Base-by-base conservation (phyloP, 2,888 invertebrate genomes). In the Microctonus aethiopoides region DNA sequence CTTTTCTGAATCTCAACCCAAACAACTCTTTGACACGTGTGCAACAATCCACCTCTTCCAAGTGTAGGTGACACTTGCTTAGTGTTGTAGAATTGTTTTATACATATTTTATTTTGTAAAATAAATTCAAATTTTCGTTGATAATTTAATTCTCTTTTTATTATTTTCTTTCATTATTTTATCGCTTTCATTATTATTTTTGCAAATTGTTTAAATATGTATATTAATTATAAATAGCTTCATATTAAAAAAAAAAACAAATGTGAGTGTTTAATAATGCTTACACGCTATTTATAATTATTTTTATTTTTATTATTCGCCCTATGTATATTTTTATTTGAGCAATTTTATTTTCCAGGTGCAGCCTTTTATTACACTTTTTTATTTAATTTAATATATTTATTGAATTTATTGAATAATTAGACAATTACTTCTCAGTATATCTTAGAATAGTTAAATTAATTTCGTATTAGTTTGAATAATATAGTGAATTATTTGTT, bases 1-100 rank as follows among this genome's bases (percentile, higher is more conserved):
- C 97, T 88, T 98, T 97, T 92, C 94, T 98, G 90, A 97, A 97
- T 92, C 94, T 98, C 91, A 96, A 94, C 91, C 91, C 95, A 91
- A 96, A 95, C 89, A 96, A 95, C 91, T 92, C 94, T 85, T 91
- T 95, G 89, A 83, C 85, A 80, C 92, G 95, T 89, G 93, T 94
- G 87, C 94, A 94, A 90, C 95, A 94, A 87, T 91, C 93, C 85
- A 91, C 91, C 81, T 88, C 88, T 86, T 88, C 90, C 88, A 95
- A 95, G 93, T 94, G 95, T 95, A 95, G 90, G 95, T 95, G 88
- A 83, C 81, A 82, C 78, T 80, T 78, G 83, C 75, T 80, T 62
- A 66, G 56, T 67, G 77, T 81, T 77, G 78, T 70, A 65, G 34
- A 62, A 51, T 61, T 39, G 67, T 54, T 34, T 67, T 41, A 6